phyloP scores from a whole-genome alignment of 2,888 invertebrate species.

The Netelia fuscicornis region DNA sequence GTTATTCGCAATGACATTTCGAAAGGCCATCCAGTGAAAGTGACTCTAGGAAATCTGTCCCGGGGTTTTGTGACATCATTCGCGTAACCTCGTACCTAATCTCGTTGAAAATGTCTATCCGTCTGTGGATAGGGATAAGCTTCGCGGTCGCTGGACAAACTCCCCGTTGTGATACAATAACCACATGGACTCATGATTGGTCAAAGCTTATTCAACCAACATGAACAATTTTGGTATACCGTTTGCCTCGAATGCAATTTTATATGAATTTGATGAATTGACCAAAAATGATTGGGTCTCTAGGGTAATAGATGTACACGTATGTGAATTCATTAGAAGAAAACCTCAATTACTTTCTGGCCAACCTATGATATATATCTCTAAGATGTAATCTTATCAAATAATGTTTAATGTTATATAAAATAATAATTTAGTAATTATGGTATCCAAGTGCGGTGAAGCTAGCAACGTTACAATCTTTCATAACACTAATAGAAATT shows the following conservation, averaged over 20 bases:
- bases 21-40: slow-evolving; percentile 83
- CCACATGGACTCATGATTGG: not conserved
- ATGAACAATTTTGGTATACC: too few species aligned
- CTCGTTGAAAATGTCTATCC: slow-evolving; percentile 45
- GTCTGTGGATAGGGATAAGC: slow-evolving; percentile 46
- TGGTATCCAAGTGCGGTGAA: not conserved
- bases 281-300: too few species aligned
- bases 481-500: not conserved
- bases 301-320: too few species aligned
- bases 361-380: too few species aligned
- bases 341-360: too few species aligned
- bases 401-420: too few species aligned
- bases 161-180: slow-evolving; percentile 9
- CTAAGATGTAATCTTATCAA: too few species aligned
- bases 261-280: not conserved
- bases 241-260: not conserved
- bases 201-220: not conserved
- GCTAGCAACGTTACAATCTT: not conserved
- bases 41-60: slow-evolving; percentile 67
- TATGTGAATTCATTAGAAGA: too few species aligned
- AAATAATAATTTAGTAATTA: not conserved
- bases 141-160: slow-evolving; percentile 31
- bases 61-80: slow-evolving; percentile 70
- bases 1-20: slow-evolving; percentile 78
- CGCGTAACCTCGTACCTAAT: slow-evolving; percentile 73